Percentiles rank a stretch among this genome's conserved stretches.
phyloP scores from a whole-genome alignment of 2,113 vertebrate genomes.

The Megaceryle torquata region DNA sequence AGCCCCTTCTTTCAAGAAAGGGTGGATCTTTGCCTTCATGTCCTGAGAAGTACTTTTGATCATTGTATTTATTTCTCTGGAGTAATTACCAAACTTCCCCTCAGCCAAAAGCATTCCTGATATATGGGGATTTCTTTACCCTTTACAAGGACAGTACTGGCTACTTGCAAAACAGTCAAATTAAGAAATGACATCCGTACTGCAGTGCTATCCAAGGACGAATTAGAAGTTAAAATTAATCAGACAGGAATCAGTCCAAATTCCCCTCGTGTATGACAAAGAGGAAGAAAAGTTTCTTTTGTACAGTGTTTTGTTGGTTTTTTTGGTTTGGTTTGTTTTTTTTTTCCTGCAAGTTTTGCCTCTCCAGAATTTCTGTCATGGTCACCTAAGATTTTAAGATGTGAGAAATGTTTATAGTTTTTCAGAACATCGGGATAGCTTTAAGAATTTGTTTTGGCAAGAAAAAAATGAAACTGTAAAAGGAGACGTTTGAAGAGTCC shows the following conservation, averaged over 20 bases:
- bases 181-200: conserved; percentile 8
- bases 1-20: conserved; percentile 3
- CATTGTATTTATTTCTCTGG: conserved; percentile 8
- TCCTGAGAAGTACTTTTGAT: conserved; percentile 8
- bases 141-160: conserved; percentile 22
- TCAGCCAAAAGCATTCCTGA: conserved; percentile 29
- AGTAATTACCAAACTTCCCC: conserved; percentile 6
- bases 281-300: not conserved
- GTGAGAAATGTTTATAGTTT: not conserved
- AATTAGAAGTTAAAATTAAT: conserved; percentile 52
- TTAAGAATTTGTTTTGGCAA: conserved; percentile 61
- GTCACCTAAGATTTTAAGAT: conserved; percentile 10
- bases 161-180: conserved; percentile 40
- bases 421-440: not conserved
- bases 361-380: not conserved
- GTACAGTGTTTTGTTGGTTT: not conserved
- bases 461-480: conserved; percentile 46
- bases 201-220: not conserved
- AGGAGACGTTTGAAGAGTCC: conserved; percentile 63
- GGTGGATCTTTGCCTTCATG: not conserved
- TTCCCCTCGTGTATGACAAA: not conserved
- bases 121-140: not conserved
- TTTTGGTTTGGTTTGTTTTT: no score
- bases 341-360: not conserved
- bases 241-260: conserved; percentile 2